Base-by-base conservation (phyloP, 1,140 invertebrate species). In the Zaprionus davidi region DNA sequence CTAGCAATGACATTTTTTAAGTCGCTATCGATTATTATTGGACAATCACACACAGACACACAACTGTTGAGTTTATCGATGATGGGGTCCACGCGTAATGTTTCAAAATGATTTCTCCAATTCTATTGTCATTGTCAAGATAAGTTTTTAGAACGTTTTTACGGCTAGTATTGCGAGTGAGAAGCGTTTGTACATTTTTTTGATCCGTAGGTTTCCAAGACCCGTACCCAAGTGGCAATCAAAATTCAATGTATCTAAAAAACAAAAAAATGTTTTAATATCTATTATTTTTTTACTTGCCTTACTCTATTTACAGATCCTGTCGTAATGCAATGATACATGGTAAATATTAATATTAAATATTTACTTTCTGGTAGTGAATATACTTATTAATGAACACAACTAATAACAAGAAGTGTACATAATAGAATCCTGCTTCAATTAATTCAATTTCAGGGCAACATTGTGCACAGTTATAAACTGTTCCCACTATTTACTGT, bases 1-100 rank as follows among this genome's bases (percentile, higher is more conserved):
- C 84, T 55, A 90, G 66, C 57, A 87, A 78, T 82, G 82, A 72
- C 85, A 91, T 87, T 78, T 81, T 84, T 75, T 26, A 34, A 56
- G 20, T 59, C 7, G 51, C 28, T 66, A 26, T 76, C 4, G 38
- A 62, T 66, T 51, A 65, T 65, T 41, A 57, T 55, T 53, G 56
- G 22, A 57, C 62, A 41, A 63, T 60, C 20, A 51, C 36, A 12
- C 49, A 62, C 20, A 51, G 28, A 12, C 49, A 62, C 44, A 53
- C 36, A 53, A 55, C 26, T 56, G 28, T 71, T 49, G 51, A 17
- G 34, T 55, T 64, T 70, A 13, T 38, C 24, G 28, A 31, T 28
- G 22, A 12, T 20, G 22, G 41, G 36, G 36, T 69, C 31, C 17
- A 20, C 7, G 59, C 34, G 15, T 36, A 34, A 26, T 24, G 34